Evolutionary conservation across 2,113 vertebrate genomes (phyloP).

Genomic region (Patagioenas fasciata): DNA sequence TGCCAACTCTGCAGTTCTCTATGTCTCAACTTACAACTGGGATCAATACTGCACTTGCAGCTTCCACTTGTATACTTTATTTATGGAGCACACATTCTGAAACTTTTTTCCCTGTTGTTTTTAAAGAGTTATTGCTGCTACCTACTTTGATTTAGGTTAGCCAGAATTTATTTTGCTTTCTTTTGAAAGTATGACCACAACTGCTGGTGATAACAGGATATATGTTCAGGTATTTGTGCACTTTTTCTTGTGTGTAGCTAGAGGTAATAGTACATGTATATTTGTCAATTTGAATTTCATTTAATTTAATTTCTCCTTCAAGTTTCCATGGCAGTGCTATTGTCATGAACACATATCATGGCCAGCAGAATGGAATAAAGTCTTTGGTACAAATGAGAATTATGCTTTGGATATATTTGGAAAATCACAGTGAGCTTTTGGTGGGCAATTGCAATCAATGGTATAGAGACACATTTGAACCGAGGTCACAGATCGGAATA

Average conservation of each 20-base stretch:
- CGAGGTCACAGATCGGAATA: too few species aligned
- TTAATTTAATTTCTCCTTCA: not conserved
- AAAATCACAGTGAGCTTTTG: not conserved
- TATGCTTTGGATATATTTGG: not conserved
- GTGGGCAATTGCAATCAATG: fast-evolving
- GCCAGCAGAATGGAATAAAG: not conserved
- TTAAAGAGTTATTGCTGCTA: not conserved
- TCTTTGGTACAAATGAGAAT: not conserved
- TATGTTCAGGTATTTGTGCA: not conserved
- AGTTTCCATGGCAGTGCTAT: not conserved
- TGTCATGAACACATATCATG: not conserved
- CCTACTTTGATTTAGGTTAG: not conserved
- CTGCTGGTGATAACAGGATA: fast-evolving
- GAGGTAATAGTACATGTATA: not conserved
- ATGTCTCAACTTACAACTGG: slow-evolving; percentile 33
- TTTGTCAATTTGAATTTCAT: not conserved
- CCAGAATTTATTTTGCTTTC: not conserved
- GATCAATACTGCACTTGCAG: slow-evolving; percentile 50
- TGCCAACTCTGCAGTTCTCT: slow-evolving; percentile 55
- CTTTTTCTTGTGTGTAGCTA: not conserved
- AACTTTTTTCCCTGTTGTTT: slow-evolving; percentile 4
- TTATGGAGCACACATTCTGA: slow-evolving; percentile 45
- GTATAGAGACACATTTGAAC: not conserved
- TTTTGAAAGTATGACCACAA: not conserved
- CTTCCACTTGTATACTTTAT: slow-evolving; percentile 53